A percentile compares a stretch with the other conserved stretches of the same genome.
phyloP scores from a whole-genome alignment of 2,888 invertebrate genomes.

The Cryptophagus acutangulus region DNA sequence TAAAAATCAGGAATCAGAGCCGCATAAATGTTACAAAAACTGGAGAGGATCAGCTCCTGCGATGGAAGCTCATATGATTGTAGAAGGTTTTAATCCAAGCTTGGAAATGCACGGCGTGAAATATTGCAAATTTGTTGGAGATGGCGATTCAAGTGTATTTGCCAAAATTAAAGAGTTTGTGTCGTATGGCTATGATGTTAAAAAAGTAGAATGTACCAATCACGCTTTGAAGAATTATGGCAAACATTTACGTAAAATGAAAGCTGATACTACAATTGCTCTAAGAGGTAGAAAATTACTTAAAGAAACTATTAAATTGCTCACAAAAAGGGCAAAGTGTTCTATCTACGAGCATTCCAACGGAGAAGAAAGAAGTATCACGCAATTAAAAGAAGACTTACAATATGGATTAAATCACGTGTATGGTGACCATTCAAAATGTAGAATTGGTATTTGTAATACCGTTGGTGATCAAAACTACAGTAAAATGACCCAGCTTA shows the following conservation, averaged over 20 bases:
- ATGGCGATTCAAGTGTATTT: constrained; percentile 23
- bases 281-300: constrained; percentile 8
- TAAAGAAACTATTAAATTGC: too few species aligned
- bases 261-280: constrained; percentile 14
- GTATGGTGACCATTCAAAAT: too few species aligned
- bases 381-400: too few species aligned
- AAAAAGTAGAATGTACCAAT: constrained; percentile 21
- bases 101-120: constrained; percentile 15
- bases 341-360: too few species aligned
- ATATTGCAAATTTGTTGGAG: constrained; percentile 19
- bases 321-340: too few species aligned
- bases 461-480: too few species aligned
- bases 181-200: constrained; percentile 18
- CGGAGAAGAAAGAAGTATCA: too few species aligned
- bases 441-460: too few species aligned
- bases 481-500: too few species aligned
- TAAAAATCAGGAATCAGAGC: constrained; percentile 1
- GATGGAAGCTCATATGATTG: constrained; percentile 23
- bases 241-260: constrained; percentile 17
- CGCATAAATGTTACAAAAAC: constrained; percentile 24
- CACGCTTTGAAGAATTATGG: constrained; percentile 25
- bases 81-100: constrained; percentile 20
- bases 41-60: constrained; percentile 17
- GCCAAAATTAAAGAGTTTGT: constrained; percentile 18
- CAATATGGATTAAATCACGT: too few species aligned